phyloP scores from a whole-genome alignment of 2,113 vertebrate genomes.

The Callipepla californica region DNA sequence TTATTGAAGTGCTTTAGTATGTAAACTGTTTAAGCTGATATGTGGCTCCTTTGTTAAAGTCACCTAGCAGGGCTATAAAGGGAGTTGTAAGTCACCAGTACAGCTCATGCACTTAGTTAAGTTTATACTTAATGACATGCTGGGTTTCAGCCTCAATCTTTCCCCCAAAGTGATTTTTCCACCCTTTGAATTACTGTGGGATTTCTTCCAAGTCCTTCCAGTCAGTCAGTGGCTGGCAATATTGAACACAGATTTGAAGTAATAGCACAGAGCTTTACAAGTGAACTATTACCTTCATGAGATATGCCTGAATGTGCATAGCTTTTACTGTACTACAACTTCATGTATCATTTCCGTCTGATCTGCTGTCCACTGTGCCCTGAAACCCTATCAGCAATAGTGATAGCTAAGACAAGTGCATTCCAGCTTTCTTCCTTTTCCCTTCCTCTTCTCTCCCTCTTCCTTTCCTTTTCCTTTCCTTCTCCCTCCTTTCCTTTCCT shows the following conservation, averaged over 20 bases:
- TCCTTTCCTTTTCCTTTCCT: no score
- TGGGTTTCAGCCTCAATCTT: constrained; percentile 43
- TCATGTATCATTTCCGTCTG: not conserved
- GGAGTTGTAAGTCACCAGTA: constrained; percentile 38
- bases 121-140: constrained; percentile 43
- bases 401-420: not conserved
- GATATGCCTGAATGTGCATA: not conserved
- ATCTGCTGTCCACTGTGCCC: not conserved
- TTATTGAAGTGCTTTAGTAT: constrained; percentile 4
- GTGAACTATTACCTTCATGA: not conserved
- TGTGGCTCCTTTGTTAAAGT: constrained; percentile 14
- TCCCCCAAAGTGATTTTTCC: constrained; percentile 51
- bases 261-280: not conserved
- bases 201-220: constrained; percentile 55
- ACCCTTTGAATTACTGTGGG: constrained; percentile 24
- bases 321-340: not conserved
- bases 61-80: constrained; percentile 39
- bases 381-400: not conserved
- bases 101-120: constrained; percentile 21
- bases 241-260: not conserved
- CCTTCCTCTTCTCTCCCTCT: no score
- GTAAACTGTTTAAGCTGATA: not conserved
- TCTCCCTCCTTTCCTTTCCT: not conserved
- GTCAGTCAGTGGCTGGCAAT: constrained; percentile 37
- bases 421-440: not conserved